Evolutionary conservation across 2,113 vertebrate genomes (phyloP).

Genomic region (Octodon degus): DNA sequence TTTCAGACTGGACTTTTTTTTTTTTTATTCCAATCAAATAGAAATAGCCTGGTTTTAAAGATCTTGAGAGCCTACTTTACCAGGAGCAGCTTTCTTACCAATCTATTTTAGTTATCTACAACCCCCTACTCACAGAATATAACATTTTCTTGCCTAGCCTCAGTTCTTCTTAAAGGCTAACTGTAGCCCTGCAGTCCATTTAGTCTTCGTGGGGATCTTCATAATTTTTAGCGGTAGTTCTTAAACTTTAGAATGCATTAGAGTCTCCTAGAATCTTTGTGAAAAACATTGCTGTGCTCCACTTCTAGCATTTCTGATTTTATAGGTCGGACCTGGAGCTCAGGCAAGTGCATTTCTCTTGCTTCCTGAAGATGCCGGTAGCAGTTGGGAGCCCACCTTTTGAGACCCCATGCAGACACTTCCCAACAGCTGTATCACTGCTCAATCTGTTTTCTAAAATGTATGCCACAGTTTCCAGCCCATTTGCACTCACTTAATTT

Average conservation of each 20-base stretch:
- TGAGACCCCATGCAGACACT: neutral
- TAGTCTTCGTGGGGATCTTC: neutral
- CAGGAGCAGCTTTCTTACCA: neutral
- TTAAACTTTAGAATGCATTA: slow-evolving; percentile 13
- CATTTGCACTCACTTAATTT: neutral
- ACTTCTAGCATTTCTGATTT: neutral
- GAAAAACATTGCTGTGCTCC: neutral
- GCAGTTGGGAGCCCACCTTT: neutral
- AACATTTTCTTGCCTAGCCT: neutral
- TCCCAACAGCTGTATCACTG: neutral
- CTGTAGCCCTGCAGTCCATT: neutral
- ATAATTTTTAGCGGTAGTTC: neutral
- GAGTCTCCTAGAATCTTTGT: slow-evolving; percentile 6
- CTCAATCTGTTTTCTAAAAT: neutral
- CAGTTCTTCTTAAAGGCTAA: neutral
- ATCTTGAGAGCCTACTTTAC: neutral
- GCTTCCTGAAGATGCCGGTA: neutral
- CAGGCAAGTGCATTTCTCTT: neutral
- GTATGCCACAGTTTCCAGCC: neutral
- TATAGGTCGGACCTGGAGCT: neutral
- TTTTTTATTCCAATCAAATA: neutral
- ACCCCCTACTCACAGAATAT: neutral
- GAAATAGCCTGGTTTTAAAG: slow-evolving; percentile 21
- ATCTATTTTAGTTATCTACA: slow-evolving; percentile 23
- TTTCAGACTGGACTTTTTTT: slow-evolving; percentile 16